Conservation (phyloP, 1,140 invertebrate species). For the Drosophila carrolli region DNA sequence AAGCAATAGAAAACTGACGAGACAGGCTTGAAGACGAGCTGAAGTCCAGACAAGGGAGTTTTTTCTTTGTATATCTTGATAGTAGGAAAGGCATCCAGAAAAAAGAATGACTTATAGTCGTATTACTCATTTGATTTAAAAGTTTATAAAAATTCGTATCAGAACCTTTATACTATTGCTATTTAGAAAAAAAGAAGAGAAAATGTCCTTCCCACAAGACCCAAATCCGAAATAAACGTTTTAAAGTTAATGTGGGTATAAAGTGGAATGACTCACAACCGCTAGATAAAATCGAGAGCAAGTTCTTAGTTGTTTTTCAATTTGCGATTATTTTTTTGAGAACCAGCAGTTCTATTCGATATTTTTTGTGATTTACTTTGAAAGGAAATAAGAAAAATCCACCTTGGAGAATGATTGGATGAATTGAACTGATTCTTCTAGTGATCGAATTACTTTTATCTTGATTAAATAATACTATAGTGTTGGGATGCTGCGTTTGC, state of each 20-base stretch:
- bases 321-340: constrained; percentile 33
- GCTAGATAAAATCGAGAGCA: constrained; percentile 28
- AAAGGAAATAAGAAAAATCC: constrained; percentile 32
- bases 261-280: constrained; percentile 13
- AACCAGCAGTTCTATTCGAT: constrained; percentile 58
- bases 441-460: constrained; percentile 54
- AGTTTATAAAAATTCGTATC: too few relatives aligned
- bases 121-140: constrained; percentile 41
- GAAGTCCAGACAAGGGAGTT: constrained; percentile 47
- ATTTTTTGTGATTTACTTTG: constrained; percentile 40
- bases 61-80: constrained; percentile 22
- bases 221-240: not conserved
- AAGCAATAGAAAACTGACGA: constrained; percentile 57
- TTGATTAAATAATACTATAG: constrained; percentile 18
- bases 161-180: too few relatives aligned
- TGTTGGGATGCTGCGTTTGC: not conserved
- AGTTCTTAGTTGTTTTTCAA: constrained; percentile 11
- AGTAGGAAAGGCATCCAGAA: constrained; percentile 10
- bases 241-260: too few relatives aligned
- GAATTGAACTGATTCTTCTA: constrained; percentile 57
- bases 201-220: not conserved
- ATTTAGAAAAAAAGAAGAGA: not conserved
- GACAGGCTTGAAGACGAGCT: constrained; percentile 21
- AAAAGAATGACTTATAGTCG: constrained; percentile 53
- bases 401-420: constrained; percentile 34